phyloP scores from a whole-genome alignment of 2,113 vertebrate genomes.

The Toxostoma redivivum region DNA sequence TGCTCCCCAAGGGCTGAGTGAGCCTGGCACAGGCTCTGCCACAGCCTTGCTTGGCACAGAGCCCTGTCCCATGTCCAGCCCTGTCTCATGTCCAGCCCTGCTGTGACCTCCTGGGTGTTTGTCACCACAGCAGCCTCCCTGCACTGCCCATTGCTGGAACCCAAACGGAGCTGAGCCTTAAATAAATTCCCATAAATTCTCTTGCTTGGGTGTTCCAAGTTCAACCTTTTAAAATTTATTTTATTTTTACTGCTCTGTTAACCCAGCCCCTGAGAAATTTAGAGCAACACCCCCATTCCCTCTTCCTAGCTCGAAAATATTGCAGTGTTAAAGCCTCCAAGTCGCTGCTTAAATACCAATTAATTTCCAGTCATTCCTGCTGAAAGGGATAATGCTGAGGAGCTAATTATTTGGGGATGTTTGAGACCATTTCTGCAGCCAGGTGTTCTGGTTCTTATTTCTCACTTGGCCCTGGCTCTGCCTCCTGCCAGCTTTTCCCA shows the following conservation, averaged over 20 bases:
- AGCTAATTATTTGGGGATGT: not conserved
- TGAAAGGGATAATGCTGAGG: not conserved
- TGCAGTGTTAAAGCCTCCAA: not conserved
- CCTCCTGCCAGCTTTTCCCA: not conserved
- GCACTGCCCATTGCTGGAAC: not conserved
- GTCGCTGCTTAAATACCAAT: not conserved
- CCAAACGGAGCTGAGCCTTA: not conserved
- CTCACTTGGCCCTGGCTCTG: not conserved
- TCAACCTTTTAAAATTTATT: not conserved
- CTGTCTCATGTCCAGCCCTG: not conserved
- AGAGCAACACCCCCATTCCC: not conserved
- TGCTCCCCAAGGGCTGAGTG: not conserved
- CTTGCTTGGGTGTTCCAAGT: not conserved
- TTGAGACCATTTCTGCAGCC: not conserved
- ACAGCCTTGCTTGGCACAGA: not conserved
- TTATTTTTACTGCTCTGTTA: not conserved
- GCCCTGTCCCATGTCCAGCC: not conserved
- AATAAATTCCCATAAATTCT: not conserved
- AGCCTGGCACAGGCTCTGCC: not conserved
- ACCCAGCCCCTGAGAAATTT: not conserved
- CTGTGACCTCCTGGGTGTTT: not conserved
- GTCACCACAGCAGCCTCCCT: not conserved
- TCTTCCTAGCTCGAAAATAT: not conserved
- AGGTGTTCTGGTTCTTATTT: conserved; percentile 33
- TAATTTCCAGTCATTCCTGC: not conserved